phyloP scores from a whole-genome alignment of 2,113 vertebrate species.

The Perca schrenkii region DNA sequence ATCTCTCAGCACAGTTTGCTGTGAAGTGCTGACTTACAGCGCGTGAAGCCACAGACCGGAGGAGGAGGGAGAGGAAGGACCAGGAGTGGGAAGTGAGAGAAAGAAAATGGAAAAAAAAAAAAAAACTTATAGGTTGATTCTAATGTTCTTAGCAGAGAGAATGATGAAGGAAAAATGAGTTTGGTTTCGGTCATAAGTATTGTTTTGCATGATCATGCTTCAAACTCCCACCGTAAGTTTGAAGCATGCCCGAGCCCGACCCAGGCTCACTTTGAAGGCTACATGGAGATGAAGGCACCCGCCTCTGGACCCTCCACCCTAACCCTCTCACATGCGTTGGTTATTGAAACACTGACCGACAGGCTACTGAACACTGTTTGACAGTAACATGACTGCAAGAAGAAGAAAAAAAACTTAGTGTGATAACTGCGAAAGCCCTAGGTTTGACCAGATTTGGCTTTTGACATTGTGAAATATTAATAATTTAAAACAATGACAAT shows the following conservation, averaged over 20 bases:
- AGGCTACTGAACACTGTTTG: no score
- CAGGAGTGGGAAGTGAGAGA: slow-evolving; percentile 50
- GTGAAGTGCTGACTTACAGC: slow-evolving; percentile 7
- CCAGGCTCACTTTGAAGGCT: no score
- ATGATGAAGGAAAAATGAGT: neutral
- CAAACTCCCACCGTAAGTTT: no score
- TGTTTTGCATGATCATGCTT: neutral
- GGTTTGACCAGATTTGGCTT: neutral
- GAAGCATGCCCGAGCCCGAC: no score
- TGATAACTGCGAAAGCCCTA: no score
- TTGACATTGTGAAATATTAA: neutral
- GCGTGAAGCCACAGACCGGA: slow-evolving; percentile 44
- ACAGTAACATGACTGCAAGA: no score
- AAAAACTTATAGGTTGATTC: neutral
- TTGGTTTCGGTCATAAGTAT: neutral
- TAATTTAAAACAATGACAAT: neutral
- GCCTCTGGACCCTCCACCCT: no score
- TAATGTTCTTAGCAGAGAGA: slow-evolving; percentile 15
- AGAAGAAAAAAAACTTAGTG: no score
- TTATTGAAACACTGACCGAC: no score
- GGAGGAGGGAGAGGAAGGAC: slow-evolving; percentile 34
- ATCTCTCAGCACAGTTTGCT: slow-evolving; percentile 42
- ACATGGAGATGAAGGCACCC: no score
- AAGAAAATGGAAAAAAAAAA: slow-evolving; percentile 28
- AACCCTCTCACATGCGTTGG: no score